A percentile compares a stretch with the other conserved stretches of the same genome.
Evolutionary conservation across 2,888 invertebrate genomes (phyloP).

Genomic region (Drosophila tanythrix): DNA sequence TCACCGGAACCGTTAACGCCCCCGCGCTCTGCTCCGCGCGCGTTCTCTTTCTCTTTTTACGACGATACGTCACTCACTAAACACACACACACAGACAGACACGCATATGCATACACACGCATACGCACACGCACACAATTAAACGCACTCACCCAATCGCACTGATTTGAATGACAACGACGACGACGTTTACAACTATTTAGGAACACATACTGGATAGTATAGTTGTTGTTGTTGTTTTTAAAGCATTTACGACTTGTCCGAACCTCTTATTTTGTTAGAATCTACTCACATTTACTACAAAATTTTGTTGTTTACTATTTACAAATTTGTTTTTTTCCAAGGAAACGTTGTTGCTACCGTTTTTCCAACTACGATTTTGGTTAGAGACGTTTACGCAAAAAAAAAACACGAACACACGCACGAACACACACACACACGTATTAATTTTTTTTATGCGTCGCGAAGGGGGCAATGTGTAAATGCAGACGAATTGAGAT

Average conservation of each 20-base stretch:
- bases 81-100: constrained; percentile 47
- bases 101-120: constrained; percentile 30
- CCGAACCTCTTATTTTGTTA: constrained; percentile 1
- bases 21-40: constrained; percentile 46
- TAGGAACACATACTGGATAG: constrained; percentile 36
- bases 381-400: constrained; percentile 71
- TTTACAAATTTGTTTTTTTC: constrained; percentile 71
- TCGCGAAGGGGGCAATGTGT: constrained; percentile 18
- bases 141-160: constrained; percentile 53
- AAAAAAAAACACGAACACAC: constrained; percentile 49
- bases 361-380: constrained; percentile 58
- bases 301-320: constrained; percentile 79
- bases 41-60: constrained; percentile 54
- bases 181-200: constrained; percentile 58
- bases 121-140: constrained; percentile 24
- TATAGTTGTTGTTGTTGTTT: constrained; percentile 4
- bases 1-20: constrained; percentile 68
- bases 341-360: constrained; percentile 79
- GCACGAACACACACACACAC: constrained; percentile 34
- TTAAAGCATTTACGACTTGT: constrained; percentile 32
- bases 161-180: constrained; percentile 73
- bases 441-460: constrained; percentile 35
- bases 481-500: constrained; percentile 34
- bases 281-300: constrained; percentile 58
- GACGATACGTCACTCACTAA: constrained; percentile 72